phyloP scores from a whole-genome alignment of 2,888 invertebrate species.

The Microplitis deprimator region DNA sequence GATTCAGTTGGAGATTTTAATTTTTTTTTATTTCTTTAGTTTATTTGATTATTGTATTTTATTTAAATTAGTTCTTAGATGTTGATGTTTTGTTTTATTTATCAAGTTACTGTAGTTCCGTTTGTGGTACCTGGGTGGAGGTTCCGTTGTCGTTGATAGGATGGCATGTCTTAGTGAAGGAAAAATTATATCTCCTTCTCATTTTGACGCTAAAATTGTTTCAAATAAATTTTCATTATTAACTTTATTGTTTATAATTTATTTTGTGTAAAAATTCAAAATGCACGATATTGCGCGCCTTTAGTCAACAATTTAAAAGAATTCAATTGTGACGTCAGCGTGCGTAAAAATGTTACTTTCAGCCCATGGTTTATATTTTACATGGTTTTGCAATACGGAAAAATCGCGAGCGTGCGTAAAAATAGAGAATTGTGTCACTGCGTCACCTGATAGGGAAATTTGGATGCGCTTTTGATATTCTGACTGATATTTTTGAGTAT shows the following conservation, averaged over 20 bases:
- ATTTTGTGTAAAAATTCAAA: neutral
- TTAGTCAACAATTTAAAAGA: no score
- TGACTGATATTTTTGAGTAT: no score
- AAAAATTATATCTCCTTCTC: slow-evolving; percentile 69
- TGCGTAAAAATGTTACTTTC: no score
- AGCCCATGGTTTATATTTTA: no score
- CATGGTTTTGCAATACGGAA: no score
- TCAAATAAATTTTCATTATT: neutral
- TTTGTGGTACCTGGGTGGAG: slow-evolving; percentile 57
- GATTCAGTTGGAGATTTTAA: neutral
- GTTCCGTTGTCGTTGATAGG: slow-evolving; percentile 66
- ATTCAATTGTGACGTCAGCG: no score
- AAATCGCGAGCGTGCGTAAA: no score
- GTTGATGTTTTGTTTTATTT: slow-evolving; percentile 43
- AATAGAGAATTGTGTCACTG: no score
- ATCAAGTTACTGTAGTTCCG: slow-evolving; percentile 48
- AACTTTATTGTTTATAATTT: no score
- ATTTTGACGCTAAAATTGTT: slow-evolving; percentile 67
- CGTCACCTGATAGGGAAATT: no score
- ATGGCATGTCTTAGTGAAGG: slow-evolving; percentile 70
- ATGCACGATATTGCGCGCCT: neutral
- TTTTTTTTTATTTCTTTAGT: slow-evolving; percentile 36
- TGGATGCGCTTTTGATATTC: no score
- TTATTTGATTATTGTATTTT: slow-evolving; percentile 41
- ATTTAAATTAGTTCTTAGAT: neutral